phyloP scores from a whole-genome alignment of 2,113 vertebrate genomes.

The Sinosuthora webbiana region DNA sequence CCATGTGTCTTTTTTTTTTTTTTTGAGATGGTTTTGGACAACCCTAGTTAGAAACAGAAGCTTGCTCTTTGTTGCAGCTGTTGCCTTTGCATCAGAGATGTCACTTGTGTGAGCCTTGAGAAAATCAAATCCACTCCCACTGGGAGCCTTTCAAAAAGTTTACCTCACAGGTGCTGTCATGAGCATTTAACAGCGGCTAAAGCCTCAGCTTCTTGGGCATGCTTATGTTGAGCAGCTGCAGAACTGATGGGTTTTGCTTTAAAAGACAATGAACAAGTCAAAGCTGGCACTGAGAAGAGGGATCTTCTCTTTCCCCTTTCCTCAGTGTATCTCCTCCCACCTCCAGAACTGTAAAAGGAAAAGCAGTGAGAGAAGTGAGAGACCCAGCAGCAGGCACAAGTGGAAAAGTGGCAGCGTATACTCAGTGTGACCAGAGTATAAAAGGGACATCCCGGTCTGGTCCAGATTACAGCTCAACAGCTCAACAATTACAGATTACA shows the following conservation, averaged over 20 bases:
- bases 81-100: not conserved
- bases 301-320: not conserved
- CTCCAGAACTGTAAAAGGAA: not conserved
- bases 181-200: not conserved
- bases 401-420: not conserved
- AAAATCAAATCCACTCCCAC: not conserved
- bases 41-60: not conserved
- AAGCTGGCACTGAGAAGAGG: not conserved
- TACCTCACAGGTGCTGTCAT: not conserved
- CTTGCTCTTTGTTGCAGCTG: not conserved
- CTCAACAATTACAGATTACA: too few relatives aligned
- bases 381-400: not conserved
- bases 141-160: not conserved
- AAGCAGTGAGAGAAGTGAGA: not conserved
- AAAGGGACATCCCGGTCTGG: not conserved
- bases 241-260: not conserved
- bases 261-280: not conserved
- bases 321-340: not conserved
- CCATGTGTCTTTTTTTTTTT: fast-evolving
- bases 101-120: not conserved
- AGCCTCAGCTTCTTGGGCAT: not conserved
- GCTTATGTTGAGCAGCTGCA: not conserved
- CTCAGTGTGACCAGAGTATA: not conserved
- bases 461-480: not conserved
- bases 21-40: not conserved